phyloP scores from a whole-genome alignment of 2,888 invertebrate species.

The Oxytorus armatus region DNA sequence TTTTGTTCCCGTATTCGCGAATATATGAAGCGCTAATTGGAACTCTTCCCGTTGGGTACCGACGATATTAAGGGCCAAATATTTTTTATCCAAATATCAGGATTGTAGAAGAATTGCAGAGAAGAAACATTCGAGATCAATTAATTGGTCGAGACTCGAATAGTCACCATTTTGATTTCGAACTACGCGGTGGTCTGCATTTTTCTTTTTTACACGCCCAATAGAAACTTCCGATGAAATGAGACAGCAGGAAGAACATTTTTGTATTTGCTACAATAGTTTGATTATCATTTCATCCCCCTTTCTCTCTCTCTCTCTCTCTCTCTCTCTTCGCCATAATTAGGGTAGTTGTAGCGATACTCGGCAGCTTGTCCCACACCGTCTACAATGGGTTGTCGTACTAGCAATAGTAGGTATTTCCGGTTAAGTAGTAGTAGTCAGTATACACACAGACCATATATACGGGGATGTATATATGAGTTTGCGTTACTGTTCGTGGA shows the following conservation, averaged over 20 bases:
- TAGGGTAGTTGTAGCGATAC: slow-evolving; percentile 20
- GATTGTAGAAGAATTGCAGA: not conserved
- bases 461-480: not conserved
- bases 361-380: not conserved
- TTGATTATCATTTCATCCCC: slow-evolving; percentile 9
- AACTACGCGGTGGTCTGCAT: no score
- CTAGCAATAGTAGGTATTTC: slow-evolving; percentile 6
- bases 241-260: not conserved
- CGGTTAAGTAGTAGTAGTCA: not conserved
- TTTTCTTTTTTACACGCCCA: no score
- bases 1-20: not conserved
- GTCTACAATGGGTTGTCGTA: slow-evolving; percentile 6
- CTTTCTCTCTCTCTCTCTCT: not conserved
- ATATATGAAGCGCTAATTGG: slow-evolving; percentile 10
- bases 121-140: not conserved
- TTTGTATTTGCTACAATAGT: slow-evolving; percentile 4
- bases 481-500: slow-evolving; percentile 52
- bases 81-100: slow-evolving; percentile 14
- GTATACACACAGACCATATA: not conserved
- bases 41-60: not conserved
- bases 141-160: not conserved
- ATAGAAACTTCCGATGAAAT: no score
- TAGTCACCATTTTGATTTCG: no score
- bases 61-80: not conserved
- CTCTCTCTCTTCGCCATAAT: slow-evolving; percentile 8